Base-by-base conservation (phyloP, 2,113 vertebrate species). In the Malurus elegans region DNA sequence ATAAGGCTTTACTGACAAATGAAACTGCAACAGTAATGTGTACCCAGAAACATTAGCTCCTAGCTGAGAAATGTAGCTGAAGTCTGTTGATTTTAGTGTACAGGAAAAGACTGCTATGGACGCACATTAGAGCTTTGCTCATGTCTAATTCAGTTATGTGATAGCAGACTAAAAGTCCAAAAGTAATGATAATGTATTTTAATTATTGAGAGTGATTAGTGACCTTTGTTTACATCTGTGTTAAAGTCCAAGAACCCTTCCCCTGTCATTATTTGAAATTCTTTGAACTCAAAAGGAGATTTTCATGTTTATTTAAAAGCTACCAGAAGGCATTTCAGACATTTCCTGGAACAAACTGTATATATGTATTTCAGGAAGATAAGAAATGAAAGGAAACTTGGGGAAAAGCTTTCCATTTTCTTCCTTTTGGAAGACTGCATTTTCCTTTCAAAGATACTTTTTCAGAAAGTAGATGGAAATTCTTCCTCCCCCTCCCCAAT, bases 231-330 rank as follows among this genome's bases (percentile, higher is more conserved):
- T 89, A 84, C 32, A 56, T 90, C 34, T 13, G 24, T 44, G 48
- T 53, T 82, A 57, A 17, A 70, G 23, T 45, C 45, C 17, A 86
- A 48, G 66, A 83, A 56, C 40, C 51, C 76, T 54, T 83, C 42
- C 67, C 28, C 71, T 4, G 9, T 78, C 80, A 86, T 66, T 86
- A 91, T 94, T 80, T 91, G 82, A 94, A 96, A 95, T 89, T 91
- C 92, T 94, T 81, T 86, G 89, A 95, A 93, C 92, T 75, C 80
- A 44, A 91, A 96, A 80, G 62, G 48, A 87, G 64, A 80, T 67
- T 96, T 96, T 97, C 21, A 78, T 93, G 92, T 98, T 98, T 98
- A 98, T 98, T 98, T 97, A 97, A 98, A 98, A 97, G 71, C 90
- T 97, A 98, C 95, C 93, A 98, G 92, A 94, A 92, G 90, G 79